Evolutionary conservation across 2,888 invertebrate genomes (phyloP).

Genomic region (Ligdia adustata): DNA sequence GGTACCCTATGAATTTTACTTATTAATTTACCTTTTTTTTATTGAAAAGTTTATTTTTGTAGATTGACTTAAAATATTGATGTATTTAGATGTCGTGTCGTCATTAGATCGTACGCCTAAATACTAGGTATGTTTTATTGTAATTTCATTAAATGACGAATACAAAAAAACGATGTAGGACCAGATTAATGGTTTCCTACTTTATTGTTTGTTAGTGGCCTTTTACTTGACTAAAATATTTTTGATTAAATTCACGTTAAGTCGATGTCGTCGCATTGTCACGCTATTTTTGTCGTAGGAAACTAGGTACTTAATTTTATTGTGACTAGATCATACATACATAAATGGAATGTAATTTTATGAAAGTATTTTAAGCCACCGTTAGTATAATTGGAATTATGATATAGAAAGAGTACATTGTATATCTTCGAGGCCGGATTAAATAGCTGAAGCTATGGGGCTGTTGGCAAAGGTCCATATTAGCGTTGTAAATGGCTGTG

Average conservation of each 20-base stretch:
- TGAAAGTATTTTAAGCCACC: conserved; percentile 63
- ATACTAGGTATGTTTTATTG: conserved; percentile 36
- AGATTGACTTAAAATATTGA: conserved; percentile 45
- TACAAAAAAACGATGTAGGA: conserved; percentile 7
- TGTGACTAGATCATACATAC: conserved; percentile 45
- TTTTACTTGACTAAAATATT: conserved; percentile 51
- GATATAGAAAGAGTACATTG: conserved; percentile 44
- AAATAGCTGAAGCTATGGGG: conserved; percentile 35
- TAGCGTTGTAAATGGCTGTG: conserved; percentile 72
- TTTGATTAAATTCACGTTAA: conserved; percentile 40
- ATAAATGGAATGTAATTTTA: conserved; percentile 55
- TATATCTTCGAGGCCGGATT: conserved; percentile 33
- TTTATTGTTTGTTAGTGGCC: conserved; percentile 50
- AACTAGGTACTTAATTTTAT: conserved; percentile 47
- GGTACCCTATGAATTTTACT: conserved; percentile 16
- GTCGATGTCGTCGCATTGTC: conserved; percentile 40
- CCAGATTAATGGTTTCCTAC: conserved; percentile 38
- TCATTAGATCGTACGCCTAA: conserved; percentile 48
- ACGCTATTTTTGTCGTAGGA: conserved; percentile 44
- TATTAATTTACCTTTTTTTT: conserved; percentile 11
- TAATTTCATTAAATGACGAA: conserved; percentile 9
- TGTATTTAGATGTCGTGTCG: conserved; percentile 70
- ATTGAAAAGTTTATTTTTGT: conserved; percentile 45
- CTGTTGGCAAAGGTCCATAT: conserved; percentile 59
- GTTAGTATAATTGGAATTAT: conserved; percentile 50